These are phyloP conservation scores for Clistopyga incitator DNA, from an alignment of 2,888 invertebrate species.

Conservation along the genomic window DNA sequence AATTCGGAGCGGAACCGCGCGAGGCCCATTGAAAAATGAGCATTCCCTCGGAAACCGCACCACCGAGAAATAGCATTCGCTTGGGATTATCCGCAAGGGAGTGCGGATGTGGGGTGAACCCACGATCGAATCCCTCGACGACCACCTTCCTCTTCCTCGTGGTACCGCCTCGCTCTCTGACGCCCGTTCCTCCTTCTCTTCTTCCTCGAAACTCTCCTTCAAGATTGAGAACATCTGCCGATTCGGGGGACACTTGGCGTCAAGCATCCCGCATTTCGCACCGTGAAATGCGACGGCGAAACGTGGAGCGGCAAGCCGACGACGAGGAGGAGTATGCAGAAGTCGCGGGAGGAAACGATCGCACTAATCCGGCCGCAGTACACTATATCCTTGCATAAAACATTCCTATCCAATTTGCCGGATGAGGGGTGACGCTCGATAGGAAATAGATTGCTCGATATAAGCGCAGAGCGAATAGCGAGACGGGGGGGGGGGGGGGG, in stretches of 20 bases:
- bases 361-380: slow-evolving; percentile 58
- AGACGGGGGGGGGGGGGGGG: slow-evolving; percentile 3
- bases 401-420: slow-evolving; percentile 75
- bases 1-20: slow-evolving; percentile 5
- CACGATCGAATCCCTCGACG: background rate
- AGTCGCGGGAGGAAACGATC: slow-evolving; percentile 53
- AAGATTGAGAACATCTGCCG: slow-evolving; percentile 56
- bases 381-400: slow-evolving; percentile 68
- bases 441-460: slow-evolving; percentile 74
- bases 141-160: background rate
- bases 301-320: background rate
- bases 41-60: slow-evolving; percentile 22
- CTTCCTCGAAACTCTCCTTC: slow-evolving; percentile 23
- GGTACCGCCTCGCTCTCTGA: background rate
- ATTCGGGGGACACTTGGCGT: slow-evolving; percentile 44
- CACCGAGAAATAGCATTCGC: slow-evolving; percentile 52
- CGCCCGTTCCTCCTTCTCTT: background rate
- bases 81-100: slow-evolving; percentile 27
- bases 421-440: slow-evolving; percentile 70
- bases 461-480: slow-evolving; percentile 56
- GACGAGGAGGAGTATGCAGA: background rate
- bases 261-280: background rate
- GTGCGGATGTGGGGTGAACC: slow-evolving; percentile 4
- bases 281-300: background rate
- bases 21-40: slow-evolving; percentile 43